Base-by-base conservation (phyloP, 2,113 vertebrate genomes). In the Lutjanus erythropterus region DNA sequence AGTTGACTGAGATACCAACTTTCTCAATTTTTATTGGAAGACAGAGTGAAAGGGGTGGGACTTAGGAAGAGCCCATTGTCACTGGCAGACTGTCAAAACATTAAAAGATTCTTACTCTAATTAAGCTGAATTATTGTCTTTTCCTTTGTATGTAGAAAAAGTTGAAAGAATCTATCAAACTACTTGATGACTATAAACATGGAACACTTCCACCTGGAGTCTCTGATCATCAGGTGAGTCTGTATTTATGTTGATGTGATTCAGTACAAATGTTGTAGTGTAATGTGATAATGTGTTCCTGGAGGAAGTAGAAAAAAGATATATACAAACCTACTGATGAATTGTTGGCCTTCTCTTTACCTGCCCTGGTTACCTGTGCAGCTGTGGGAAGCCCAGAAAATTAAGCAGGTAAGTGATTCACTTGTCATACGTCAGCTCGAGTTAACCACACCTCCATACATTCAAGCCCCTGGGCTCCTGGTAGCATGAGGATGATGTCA, bases 311-410 rank as follows among this genome's bases (percentile, higher is more conserved):
- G 31, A 42, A 52, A 25, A 7, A 11, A 49, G 1, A 5, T 8
- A 70, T 19, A 35, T n/a, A 2, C 14, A n/a, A 59, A 41, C 9
- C 2, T 11, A 31, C 72, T 46, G 29, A 52, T 50, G 61, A 49
- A 78, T 66, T 37, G 5, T 9, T 9, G n/a, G 25, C 23, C 12
- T 49, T 56, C 3, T 64, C 14, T 46, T 41, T 60, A 23, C 33
- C 9, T 25, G n/a, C 44, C 3, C 16, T 55, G 44, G 29, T 49
- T 4, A 50, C 56, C 67, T 35, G 75, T 47, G 61, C 71, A 96
- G 98, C 95, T 99, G 71, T 99, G 98, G 98, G 96, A 96, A 80
- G 98, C 98, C 71, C 98, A 99, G 92, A 99, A 99, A 94, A 96
- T 99, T 90, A 99, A 97, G 85, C 98, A 99, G 97, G 98, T 99